Conservation (phyloP, 2,797 vertebrate genomes). For the Crypturellus tataupa region DNA sequence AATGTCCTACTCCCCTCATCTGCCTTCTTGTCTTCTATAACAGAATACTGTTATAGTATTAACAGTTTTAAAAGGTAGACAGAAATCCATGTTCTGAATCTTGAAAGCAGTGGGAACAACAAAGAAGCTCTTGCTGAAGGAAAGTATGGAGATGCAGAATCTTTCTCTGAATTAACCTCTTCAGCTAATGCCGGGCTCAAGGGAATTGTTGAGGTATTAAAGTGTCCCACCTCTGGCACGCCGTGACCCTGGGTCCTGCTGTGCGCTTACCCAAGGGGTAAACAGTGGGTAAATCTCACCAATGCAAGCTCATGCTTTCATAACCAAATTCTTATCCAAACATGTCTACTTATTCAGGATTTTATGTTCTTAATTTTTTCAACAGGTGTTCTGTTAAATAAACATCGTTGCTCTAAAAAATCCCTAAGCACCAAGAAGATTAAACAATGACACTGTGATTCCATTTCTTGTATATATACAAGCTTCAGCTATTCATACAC, state of each 20-base stretch:
- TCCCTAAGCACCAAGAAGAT: not conserved
- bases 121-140: not conserved
- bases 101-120: not conserved
- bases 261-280: rapidly evolving
- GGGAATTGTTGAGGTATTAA: not conserved
- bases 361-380: not conserved
- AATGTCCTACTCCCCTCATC: not conserved
- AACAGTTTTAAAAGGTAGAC: not conserved
- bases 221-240: not conserved
- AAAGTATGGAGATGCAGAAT: not conserved
- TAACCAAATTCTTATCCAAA: not conserved
- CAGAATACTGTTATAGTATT: not conserved
- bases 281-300: not conserved
- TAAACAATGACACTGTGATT: not conserved
- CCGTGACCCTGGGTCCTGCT: not conserved
- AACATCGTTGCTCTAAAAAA: conserved; percentile 12
- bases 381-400: conserved; percentile 10
- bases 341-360: not conserved
- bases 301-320: not conserved
- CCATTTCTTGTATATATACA: not conserved
- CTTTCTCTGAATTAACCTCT: not conserved
- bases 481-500: not conserved
- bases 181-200: rapidly evolving
- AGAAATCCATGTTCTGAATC: not conserved
- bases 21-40: not conserved